Percentiles rank a stretch among this genome's conserved stretches.
phyloP scores from a whole-genome alignment of 1,140 invertebrate genomes.

The Drosophila pseudoananassae region DNA sequence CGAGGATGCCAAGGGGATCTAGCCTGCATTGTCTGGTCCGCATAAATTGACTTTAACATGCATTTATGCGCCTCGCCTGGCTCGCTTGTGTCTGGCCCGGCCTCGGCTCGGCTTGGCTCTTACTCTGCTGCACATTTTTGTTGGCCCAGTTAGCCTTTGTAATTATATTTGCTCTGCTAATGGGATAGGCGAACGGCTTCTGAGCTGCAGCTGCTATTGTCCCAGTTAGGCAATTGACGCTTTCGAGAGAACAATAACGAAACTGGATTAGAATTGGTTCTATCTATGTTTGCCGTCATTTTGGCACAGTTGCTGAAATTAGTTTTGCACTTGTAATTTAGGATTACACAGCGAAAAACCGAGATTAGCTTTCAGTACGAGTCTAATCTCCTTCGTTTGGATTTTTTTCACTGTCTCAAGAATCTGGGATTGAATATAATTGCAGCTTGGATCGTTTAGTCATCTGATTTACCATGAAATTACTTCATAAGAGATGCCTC shows the following conservation, averaged over 20 bases:
- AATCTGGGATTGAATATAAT: constrained; percentile 70
- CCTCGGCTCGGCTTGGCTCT: not conserved
- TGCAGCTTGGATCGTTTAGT: constrained; percentile 34
- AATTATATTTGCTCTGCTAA: constrained; percentile 75
- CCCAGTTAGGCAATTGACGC: constrained; percentile 62
- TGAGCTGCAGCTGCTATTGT: constrained; percentile 49
- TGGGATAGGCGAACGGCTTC: constrained; percentile 16
- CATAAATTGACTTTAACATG: constrained; percentile 55
- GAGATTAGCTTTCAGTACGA: too few species aligned
- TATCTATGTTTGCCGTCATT: constrained; percentile 45
- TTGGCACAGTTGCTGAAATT: constrained; percentile 61
- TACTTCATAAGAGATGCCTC: constrained; percentile 66
- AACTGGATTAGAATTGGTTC: constrained; percentile 42
- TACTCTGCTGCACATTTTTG: constrained; percentile 37
- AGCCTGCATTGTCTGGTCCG: constrained; percentile 54
- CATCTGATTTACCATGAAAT: constrained; percentile 60
- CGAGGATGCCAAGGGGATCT: constrained; percentile 55
- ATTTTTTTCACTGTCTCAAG: not conserved
- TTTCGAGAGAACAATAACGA: constrained; percentile 37
- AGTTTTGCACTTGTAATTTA: constrained; percentile 62
- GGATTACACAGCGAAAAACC: constrained; percentile 3
- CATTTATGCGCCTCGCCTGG: constrained; percentile 41
- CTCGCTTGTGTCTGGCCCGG: not conserved
- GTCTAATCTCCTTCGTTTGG: not conserved
- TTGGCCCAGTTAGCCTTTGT: constrained; percentile 62